These are phyloP conservation scores for Dryomyza anilis DNA, from an alignment of 2,888 invertebrate genomes.

Conservation along the genomic window DNA sequence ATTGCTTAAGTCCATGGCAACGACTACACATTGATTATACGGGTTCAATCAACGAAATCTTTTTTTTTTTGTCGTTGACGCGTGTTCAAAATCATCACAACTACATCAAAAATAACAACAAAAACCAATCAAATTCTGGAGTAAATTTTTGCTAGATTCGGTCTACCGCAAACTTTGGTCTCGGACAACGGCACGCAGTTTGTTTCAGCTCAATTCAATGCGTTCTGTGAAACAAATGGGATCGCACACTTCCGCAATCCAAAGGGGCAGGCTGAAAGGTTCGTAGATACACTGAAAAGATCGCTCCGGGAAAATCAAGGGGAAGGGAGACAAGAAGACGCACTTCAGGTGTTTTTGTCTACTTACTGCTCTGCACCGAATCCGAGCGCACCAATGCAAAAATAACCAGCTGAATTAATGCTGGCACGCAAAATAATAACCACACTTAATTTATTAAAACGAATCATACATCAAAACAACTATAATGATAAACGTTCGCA, in stretches of 20 bases:
- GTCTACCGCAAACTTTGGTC: not conserved
- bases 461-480: not conserved
- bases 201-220: not conserved
- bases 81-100: constrained; percentile 46
- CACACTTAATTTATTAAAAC: not conserved
- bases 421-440: not conserved
- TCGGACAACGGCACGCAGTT: not conserved
- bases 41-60: constrained; percentile 35
- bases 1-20: constrained; percentile 33
- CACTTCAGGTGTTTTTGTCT: too few species aligned
- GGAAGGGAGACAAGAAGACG: too few species aligned
- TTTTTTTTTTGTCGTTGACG: constrained; percentile 52
- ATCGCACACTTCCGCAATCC: not conserved
- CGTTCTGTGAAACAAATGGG: not conserved
- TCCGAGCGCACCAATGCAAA: not conserved
- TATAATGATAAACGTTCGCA: not conserved
- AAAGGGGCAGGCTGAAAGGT: not conserved
- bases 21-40: constrained; percentile 35
- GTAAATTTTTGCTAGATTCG: not conserved
- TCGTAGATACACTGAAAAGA: not conserved
- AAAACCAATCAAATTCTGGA: not conserved
- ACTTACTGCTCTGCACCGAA: not conserved
- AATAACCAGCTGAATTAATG: not conserved
- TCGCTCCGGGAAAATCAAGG: not conserved
- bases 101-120: not conserved